A percentile compares a stretch with the other conserved stretches of the same genome.
These are phyloP conservation scores for Stomorhina lunata DNA, from an alignment of 2,888 invertebrate genomes.

Conservation along the genomic window DNA sequence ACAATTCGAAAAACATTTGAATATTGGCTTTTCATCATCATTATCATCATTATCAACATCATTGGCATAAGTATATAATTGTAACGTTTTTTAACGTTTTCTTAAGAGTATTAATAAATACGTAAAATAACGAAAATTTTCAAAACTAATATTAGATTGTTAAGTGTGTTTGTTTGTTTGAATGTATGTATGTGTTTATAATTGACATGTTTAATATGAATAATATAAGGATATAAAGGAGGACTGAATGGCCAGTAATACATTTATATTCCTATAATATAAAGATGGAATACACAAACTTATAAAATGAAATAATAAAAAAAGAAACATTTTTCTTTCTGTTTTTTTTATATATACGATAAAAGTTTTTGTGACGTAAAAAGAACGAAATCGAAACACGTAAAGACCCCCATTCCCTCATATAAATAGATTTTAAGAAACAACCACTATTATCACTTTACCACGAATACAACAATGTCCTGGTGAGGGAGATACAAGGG, in stretches of 20 bases:
- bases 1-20: slow-evolving; percentile 36
- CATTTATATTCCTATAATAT: not conserved
- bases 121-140: not conserved
- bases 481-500: not conserved
- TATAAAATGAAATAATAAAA: not conserved
- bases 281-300: not conserved
- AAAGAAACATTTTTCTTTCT: no score
- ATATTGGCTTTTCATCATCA: slow-evolving; percentile 18
- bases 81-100: not conserved
- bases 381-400: slow-evolving; percentile 46
- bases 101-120: not conserved
- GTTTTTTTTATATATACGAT: slow-evolving; percentile 19
- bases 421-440: slow-evolving; percentile 2
- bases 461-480: not conserved
- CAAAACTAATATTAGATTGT: not conserved
- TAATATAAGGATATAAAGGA: slow-evolving; percentile 23
- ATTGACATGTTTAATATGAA: not conserved
- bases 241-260: slow-evolving; percentile 17
- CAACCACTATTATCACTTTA: slow-evolving; percentile 37
- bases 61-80: slow-evolving; percentile 21
- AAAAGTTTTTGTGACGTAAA: slow-evolving; percentile 57
- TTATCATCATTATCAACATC: no score
- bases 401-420: slow-evolving; percentile 22
- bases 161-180: not conserved
- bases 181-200: not conserved